These are phyloP conservation scores for Bombus confusus DNA, from an alignment of 1,140 invertebrate species.

Conservation along the genomic window DNA sequence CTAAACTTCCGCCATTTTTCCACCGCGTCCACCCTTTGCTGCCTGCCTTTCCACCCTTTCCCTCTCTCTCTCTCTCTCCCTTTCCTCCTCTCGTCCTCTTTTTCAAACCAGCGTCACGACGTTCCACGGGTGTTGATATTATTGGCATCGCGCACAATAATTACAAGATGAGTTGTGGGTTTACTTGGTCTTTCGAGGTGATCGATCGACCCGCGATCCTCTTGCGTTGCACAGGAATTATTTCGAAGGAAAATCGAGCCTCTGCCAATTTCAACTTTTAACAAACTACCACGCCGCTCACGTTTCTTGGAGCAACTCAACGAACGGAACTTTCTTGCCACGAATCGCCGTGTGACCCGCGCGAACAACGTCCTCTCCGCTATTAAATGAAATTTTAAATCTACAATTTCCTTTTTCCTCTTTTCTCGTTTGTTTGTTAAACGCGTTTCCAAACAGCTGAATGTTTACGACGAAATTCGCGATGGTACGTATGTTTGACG, in stretches of 20 bases:
- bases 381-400: slow-evolving; percentile 38
- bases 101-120: neutral
- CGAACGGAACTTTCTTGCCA: slow-evolving; percentile 7
- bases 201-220: slow-evolving; percentile 50
- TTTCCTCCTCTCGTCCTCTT: too few species aligned
- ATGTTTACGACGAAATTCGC: neutral
- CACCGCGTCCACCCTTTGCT: neutral
- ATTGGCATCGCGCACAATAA: slow-evolving; percentile 64
- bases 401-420: neutral
- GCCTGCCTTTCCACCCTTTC: neutral
- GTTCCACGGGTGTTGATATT: slow-evolving; percentile 29
- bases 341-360: neutral
- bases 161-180: slow-evolving; percentile 63
- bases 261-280: slow-evolving; percentile 66
- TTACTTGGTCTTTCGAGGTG: slow-evolving; percentile 47
- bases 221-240: slow-evolving; percentile 45
- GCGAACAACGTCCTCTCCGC: neutral
- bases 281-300: slow-evolving; percentile 53
- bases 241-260: slow-evolving; percentile 60
- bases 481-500: neutral
- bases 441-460: neutral
- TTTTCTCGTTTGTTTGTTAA: neutral
- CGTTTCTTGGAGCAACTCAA: slow-evolving; percentile 35
- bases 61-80: too few species aligned
- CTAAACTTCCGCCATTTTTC: slow-evolving; percentile 45